Conservation (phyloP, 2,797 vertebrate species). For the Craterocephalus amniculus region DNA sequence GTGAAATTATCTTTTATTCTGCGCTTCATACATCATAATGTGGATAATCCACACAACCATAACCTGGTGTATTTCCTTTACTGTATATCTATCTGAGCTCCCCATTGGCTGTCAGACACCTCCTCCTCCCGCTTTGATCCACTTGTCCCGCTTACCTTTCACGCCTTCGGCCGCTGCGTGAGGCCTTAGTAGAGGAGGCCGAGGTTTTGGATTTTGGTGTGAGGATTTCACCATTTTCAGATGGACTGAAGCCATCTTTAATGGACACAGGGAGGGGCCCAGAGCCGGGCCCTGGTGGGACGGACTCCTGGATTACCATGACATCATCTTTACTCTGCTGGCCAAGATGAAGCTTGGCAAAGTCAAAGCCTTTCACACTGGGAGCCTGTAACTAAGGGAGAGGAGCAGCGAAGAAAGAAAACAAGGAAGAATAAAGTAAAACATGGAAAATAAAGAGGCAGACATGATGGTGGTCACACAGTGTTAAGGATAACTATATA, state of each 20-base stretch:
- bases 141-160: slow-evolving; percentile 84
- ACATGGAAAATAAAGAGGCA: slow-evolving; percentile 7
- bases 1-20: neutral
- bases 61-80: neutral
- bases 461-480: neutral
- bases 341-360: slow-evolving; percentile 98
- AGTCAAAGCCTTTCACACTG: slow-evolving; percentile 97
- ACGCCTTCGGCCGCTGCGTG: slow-evolving; percentile 85
- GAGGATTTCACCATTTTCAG: slow-evolving; percentile 90
- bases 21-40: neutral
- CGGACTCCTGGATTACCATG: slow-evolving; percentile 93
- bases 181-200: slow-evolving; percentile 86
- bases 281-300: slow-evolving; percentile 75
- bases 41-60: neutral
- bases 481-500: neutral
- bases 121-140: neutral
- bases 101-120: neutral
- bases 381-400: slow-evolving; percentile 79
- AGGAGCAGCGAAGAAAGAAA: slow-evolving; percentile 58
- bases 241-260: slow-evolving; percentile 88
- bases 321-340: slow-evolving; percentile 97
- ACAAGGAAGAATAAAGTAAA: slow-evolving; percentile 13
- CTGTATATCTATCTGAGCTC: neutral
- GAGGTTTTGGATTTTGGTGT: slow-evolving; percentile 87
- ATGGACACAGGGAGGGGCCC: slow-evolving; percentile 83